Evolutionary conservation across 2,113 vertebrate genomes (phyloP), one percentile per base, ranked within the genome.

Genomic region (Craseonycteris thonglongyai): DNA sequence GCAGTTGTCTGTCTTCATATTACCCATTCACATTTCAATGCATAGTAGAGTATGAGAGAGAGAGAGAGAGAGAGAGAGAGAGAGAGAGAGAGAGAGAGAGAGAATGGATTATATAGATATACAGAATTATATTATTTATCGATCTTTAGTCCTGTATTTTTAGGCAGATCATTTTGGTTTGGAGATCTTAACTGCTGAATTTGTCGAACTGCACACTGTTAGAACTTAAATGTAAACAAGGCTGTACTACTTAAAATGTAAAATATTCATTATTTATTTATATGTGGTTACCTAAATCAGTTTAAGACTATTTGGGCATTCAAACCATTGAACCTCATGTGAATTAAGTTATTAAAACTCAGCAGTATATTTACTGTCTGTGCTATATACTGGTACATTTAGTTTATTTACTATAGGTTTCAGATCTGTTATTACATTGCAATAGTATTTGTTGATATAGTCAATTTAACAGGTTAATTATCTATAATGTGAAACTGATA

Each of bases 341-440:
- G 9, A 81, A 93, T 72, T 94, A 85, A 85, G 74, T 56, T 66
- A 61, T 85, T 35, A 89, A 91, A 95, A 91, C 12, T 61, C 10
- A 93, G 4, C 54, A 69, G 54, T 33, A 33, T 47, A 72, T 68
- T 82, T 26, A 84, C 51, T 65, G 33, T 76, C 12, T 51, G 5
- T 66, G 54, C 30, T 33, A 92, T 18, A 83, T 5, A 49, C 9
- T 45, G n/a, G n/a, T 76, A 16, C 12, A 38, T 79, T n/a, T 40
- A 56, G 35, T 72, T 84, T 95, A 26, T 93, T 92, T 90, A 87
- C 4, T 42, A 65, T 0, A 49, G 12, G 13, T 45, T 68, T 78
- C 42, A 82, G 22, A 66, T 75, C 19, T 35, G 9, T 82, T 72
- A 93, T 2, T 38, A 38, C 42, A 38, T 18, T 82, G 15, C 47